A percentile compares a stretch with the other conserved stretches of the same genome.
These are phyloP conservation scores for Chloromyia formosa DNA, from an alignment of 2,888 invertebrate species.

Conservation along the genomic window DNA sequence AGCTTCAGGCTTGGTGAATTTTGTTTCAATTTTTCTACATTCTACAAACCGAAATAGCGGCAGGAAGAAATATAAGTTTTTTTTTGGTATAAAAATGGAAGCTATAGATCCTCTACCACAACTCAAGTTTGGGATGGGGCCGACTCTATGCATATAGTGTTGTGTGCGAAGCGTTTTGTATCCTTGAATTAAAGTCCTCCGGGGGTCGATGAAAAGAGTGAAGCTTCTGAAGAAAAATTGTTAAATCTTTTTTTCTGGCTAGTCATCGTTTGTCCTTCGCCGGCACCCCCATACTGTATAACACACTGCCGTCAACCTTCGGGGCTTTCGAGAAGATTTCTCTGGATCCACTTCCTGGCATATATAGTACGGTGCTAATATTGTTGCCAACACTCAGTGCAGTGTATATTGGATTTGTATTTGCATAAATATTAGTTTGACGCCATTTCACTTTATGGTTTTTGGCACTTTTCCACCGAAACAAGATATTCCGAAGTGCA, in stretches of 20 bases:
- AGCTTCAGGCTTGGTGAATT: not conserved
- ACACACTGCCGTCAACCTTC: not conserved
- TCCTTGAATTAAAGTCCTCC: slow-evolving; percentile 21
- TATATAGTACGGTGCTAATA: slow-evolving; percentile 14
- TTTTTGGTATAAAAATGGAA: not conserved
- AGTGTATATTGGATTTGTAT: slow-evolving; percentile 26
- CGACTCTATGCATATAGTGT: not conserved
- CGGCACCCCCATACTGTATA: too few species aligned
- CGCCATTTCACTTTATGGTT: slow-evolving; percentile 23
- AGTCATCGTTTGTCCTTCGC: slow-evolving; percentile 13
- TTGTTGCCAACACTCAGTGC: slow-evolving; percentile 17
- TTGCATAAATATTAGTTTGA: slow-evolving; percentile 42
- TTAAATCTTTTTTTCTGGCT: not conserved
- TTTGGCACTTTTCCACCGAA: slow-evolving; percentile 22
- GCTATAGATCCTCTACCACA: not conserved
- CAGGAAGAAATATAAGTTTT: slow-evolving; percentile 9
- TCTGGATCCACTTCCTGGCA: not conserved
- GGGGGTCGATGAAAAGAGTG: slow-evolving; percentile 23
- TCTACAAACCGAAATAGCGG: not conserved
- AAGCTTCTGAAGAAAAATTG: not conserved
- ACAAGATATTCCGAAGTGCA: not conserved
- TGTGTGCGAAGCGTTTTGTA: slow-evolving; percentile 15
- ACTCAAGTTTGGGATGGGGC: not conserved
- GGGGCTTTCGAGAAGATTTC: not conserved
- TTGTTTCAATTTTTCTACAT: not conserved